Percentiles rank a stretch among this genome's conserved stretches.
Evolutionary conservation across 2,888 invertebrate species (phyloP).

Genomic region (Chloroclystis v-ata): DNA sequence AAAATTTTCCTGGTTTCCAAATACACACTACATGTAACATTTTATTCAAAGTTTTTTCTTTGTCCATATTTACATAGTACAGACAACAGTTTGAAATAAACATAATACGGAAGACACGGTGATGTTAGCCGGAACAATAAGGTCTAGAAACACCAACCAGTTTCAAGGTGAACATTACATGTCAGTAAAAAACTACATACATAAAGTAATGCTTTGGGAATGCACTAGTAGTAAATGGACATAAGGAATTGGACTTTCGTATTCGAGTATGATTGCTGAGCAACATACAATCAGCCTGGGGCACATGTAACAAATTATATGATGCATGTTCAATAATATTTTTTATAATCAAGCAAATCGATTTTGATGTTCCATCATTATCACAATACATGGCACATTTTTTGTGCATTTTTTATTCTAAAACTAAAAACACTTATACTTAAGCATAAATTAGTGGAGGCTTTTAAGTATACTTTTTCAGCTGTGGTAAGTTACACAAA

Average conservation of each 20-base stretch:
- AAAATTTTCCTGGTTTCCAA: background rate
- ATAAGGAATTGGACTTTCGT: slow-evolving; percentile 21
- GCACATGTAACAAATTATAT: slow-evolving; percentile 26
- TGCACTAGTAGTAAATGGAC: slow-evolving; percentile 29
- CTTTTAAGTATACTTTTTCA: background rate
- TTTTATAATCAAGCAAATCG: slow-evolving; percentile 14
- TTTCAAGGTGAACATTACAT: background rate
- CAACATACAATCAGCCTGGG: slow-evolving; percentile 20
- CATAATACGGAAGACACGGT: background rate
- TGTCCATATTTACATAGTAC: too few relatives aligned
- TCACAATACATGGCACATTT: slow-evolving; percentile 38
- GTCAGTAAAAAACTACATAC: background rate
- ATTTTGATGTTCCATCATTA: slow-evolving; percentile 28
- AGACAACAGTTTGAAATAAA: background rate
- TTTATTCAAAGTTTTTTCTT: too few relatives aligned
- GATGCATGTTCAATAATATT: too few relatives aligned
- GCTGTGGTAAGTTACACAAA: background rate
- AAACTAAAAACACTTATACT: slow-evolving; percentile 24
- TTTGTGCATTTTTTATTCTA: slow-evolving; percentile 44
- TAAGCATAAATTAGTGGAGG: slow-evolving; percentile 2
- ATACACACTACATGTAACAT: too few relatives aligned
- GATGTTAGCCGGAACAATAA: background rate
- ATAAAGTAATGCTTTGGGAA: slow-evolving; percentile 22
- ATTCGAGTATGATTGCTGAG: slow-evolving; percentile 30
- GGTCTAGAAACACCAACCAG: background rate